Evolutionary conservation across 2,888 invertebrate genomes (phyloP), one percentile per base, ranked within the genome.

Genomic region (Ornithoptera alexandrae): DNA sequence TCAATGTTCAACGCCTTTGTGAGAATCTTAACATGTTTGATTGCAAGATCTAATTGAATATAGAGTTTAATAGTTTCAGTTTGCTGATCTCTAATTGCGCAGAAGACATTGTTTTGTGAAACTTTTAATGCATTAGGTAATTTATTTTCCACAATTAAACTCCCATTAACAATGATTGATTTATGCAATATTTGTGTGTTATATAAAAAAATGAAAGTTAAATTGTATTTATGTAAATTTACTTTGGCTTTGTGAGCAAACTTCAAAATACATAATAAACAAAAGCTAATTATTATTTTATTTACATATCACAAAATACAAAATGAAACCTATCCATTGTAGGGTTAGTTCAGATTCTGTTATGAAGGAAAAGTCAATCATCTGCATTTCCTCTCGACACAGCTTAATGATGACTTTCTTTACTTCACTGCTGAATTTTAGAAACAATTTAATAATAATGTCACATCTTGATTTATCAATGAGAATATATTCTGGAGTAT

Each of bases 211-310:
- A 80, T 89, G 90, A 86, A 89, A 86, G 88, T 84, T 87, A 83
- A 88, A 91, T 87, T 91, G 90, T 92, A 92, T 92, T 92, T 92
- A 92, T 92, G 90, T 92, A 89, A 88, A 90, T 89, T 92, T 92
- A 81, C 89, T 92, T 92, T 92, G 90, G 92, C 92, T 92, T 92
- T 92, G 92, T 91, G 90, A 91, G 87, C 85, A 90, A 87, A 80
- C 87, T 90, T 90, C 89, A 89, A 85, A 92, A 92, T 92, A 92
- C 92, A 92, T 89, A 90, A 90, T 89, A 91, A 89, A 91, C 86
- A 89, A 91, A 92, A 88, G 87, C 85, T 87, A 85, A 89, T 81
- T 83, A 85, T 84, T 92, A 86, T 90, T 91, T 92, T 82, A 90
- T 91, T 92, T 89, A 70, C 39, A 69, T 8, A 50, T 15, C 18